Evolutionary conservation across 2,797 vertebrate species (phyloP).

Genomic region (Varecia variegata): DNA sequence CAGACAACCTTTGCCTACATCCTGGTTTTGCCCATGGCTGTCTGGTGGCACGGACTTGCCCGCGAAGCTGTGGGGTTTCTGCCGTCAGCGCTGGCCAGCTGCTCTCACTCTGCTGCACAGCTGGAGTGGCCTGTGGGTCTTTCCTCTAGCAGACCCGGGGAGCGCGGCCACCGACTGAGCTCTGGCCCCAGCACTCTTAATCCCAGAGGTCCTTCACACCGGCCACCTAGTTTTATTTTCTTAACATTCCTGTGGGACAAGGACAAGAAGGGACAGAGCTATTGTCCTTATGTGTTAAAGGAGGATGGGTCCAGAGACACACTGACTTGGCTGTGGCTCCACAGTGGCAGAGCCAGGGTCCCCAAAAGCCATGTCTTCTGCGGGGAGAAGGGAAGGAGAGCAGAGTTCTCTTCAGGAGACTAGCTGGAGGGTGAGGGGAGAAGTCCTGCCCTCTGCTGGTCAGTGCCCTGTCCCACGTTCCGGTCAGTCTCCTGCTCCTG

Average conservation of each 20-base stretch:
- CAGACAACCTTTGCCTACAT: neutral
- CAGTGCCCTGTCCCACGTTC: neutral
- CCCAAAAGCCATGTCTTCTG: neutral
- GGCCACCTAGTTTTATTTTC: neutral
- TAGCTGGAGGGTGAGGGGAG: neutral
- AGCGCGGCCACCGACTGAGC: neutral
- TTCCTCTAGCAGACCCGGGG: neutral
- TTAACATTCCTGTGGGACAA: neutral
- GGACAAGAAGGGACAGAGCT: neutral
- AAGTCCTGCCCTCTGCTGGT: neutral
- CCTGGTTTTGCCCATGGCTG: neutral
- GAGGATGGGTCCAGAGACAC: neutral
- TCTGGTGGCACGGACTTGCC: neutral
- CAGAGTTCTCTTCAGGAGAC: neutral
- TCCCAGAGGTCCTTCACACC: neutral
- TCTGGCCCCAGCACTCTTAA: neutral
- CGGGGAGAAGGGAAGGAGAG: neutral
- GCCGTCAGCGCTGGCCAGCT: accelerated
- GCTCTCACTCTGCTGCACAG: too few species aligned
- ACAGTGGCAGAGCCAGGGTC: neutral
- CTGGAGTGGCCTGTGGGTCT: neutral
- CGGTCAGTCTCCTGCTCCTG: too few species aligned
- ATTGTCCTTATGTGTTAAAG: neutral
- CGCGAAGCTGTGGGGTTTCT: neutral
- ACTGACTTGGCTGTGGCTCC: neutral